These are phyloP conservation scores for Hesperophylax magnus DNA, from an alignment of 1,140 invertebrate species.

Conservation along the genomic window DNA sequence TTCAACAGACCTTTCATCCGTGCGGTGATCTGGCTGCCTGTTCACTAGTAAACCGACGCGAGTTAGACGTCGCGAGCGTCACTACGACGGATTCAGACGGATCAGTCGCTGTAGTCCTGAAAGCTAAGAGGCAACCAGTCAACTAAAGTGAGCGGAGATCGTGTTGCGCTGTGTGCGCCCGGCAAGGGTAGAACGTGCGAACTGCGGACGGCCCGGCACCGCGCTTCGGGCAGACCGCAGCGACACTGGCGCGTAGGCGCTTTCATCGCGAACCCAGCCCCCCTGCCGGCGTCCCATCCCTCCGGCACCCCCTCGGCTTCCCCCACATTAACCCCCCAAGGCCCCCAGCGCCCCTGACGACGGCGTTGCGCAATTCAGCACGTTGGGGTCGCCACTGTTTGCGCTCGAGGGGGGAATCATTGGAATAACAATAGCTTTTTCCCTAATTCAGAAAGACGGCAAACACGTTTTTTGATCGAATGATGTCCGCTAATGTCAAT, in stretches of 20 bases:
- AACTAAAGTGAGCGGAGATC: neutral
- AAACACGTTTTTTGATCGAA: no score
- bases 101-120: neutral
- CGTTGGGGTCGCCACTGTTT: neutral
- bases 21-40: conserved; percentile 9
- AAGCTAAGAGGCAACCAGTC: neutral
- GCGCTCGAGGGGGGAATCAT: neutral
- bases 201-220: conserved; percentile 44
- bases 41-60: no score
- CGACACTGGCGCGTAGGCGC: conserved; percentile 51
- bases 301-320: conserved; percentile 11
- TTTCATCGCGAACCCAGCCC: conserved; percentile 3
- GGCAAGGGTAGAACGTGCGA: conserved; percentile 6
- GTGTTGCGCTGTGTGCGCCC: conserved; percentile 18
- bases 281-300: conserved; percentile 25
- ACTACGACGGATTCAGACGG: neutral
- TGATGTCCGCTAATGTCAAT: no score
- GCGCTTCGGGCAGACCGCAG: conserved; percentile 52
- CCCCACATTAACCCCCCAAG: neutral
- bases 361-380: conserved; percentile 45
- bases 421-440: no score
- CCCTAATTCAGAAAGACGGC: no score
- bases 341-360: conserved; percentile 41
- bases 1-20: conserved; percentile 45
- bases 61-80: neutral